Percentiles rank a stretch among this genome's conserved stretches.
Conservation (phyloP, 2,888 invertebrate genomes). For the Andrena bucephala region DNA sequence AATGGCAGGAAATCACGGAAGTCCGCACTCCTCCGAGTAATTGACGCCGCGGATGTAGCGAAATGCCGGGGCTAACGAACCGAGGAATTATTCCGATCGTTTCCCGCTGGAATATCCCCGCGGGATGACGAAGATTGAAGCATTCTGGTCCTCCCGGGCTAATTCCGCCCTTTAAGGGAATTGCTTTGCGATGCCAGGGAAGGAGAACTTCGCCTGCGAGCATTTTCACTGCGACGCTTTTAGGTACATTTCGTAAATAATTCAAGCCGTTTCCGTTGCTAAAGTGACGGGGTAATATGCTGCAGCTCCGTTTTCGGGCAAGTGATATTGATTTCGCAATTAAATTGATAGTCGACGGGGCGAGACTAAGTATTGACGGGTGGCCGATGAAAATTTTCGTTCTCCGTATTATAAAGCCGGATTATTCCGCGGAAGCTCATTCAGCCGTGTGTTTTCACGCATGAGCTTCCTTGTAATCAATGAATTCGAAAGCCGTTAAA, state of each 20-base stretch:
- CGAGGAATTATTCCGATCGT: slow-evolving; percentile 56
- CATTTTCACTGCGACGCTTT: no score
- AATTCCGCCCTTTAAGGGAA: background rate
- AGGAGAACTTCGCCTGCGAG: no score
- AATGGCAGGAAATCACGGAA: slow-evolving; percentile 57
- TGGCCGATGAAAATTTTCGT: background rate
- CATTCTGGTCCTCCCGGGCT: background rate
- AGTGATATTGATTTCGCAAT: no score
- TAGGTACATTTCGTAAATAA: no score
- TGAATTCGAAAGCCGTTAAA: background rate
- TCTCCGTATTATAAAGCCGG: background rate
- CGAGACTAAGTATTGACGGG: background rate
- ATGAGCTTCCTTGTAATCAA: background rate
- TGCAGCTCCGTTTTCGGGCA: no score
- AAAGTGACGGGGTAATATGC: no score
- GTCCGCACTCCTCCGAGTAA: slow-evolving; percentile 49
- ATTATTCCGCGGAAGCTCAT: slow-evolving; percentile 2
- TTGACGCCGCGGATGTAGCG: slow-evolving; percentile 55
- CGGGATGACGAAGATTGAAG: background rate
- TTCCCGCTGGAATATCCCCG: slow-evolving; percentile 22
- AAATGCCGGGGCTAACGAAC: slow-evolving; percentile 56
- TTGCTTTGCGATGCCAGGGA: no score
- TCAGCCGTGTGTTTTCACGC: background rate
- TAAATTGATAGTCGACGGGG: background rate
- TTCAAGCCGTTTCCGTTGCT: no score